phyloP scores from a whole-genome alignment of 1,140 invertebrate species.

The Aphelinus atriplicis region DNA sequence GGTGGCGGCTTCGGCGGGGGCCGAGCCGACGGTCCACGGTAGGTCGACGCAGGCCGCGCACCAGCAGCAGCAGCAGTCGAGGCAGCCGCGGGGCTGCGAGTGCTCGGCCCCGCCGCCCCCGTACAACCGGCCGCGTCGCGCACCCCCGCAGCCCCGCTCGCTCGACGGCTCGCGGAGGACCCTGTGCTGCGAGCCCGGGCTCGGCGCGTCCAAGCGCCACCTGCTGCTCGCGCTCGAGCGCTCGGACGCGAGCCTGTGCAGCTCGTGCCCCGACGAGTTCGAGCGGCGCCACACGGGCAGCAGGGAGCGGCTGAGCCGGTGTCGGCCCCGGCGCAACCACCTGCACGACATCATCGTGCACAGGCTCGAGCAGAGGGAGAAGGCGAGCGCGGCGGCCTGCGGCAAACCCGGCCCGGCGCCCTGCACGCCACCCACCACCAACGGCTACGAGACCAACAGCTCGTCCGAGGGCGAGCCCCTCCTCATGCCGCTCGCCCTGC shows the following conservation, averaged over 20 bases:
- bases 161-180: constrained; percentile 3
- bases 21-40: neutral
- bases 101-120: neutral
- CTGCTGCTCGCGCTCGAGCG: constrained; percentile 43
- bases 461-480: constrained; percentile 49
- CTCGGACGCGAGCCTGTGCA: constrained; percentile 1
- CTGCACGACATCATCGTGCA: constrained; percentile 26
- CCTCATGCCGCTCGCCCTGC: constrained; percentile 25
- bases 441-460: constrained; percentile 32
- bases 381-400: constrained; percentile 47
- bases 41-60: too few species aligned
- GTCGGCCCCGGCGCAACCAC: constrained; percentile 5
- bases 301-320: constrained; percentile 44
- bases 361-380: neutral
- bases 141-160: constrained; percentile 6
- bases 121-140: neutral
- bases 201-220: constrained; percentile 43
- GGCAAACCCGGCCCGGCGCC: constrained; percentile 50
- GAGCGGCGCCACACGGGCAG: constrained; percentile 45
- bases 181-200: neutral
- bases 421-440: constrained; percentile 17
- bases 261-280: too few species aligned
- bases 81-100: neutral
- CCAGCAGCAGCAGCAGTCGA: too few species aligned
- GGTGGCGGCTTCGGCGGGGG: too few species aligned